Conservation (phyloP, 2,888 invertebrate species). For the Nomada hirtipes region DNA sequence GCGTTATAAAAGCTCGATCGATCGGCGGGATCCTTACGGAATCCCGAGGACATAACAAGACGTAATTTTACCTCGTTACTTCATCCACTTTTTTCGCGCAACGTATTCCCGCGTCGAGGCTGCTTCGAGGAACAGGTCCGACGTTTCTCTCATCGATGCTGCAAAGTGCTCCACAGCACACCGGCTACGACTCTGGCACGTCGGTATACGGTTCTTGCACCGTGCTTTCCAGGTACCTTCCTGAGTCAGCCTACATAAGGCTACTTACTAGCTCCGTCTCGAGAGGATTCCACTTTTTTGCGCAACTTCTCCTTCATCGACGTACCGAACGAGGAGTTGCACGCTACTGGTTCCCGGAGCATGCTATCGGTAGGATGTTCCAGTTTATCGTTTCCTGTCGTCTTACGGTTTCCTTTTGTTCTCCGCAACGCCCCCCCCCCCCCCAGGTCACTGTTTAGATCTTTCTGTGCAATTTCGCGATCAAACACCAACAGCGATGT, state of each 20-base stretch:
- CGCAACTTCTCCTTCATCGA: conserved; percentile 66
- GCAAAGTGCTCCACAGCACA: conserved; percentile 46
- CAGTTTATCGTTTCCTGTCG: conserved; percentile 72
- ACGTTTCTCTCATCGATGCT: conserved; percentile 39
- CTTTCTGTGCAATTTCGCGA: conserved; percentile 19
- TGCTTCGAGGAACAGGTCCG: conserved; percentile 48
- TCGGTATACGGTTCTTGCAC: conserved; percentile 72
- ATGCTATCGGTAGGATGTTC: conserved; percentile 67
- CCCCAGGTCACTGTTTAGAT: conserved; percentile 2
- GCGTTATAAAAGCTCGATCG: conserved; percentile 55
- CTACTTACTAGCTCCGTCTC: conserved; percentile 73
- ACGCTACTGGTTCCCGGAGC: conserved; percentile 58
- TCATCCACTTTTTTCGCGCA: conserved; percentile 53
- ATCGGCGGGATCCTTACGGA: conserved; percentile 50
- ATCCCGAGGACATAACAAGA: conserved; percentile 58
- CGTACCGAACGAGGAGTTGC: conserved; percentile 58
- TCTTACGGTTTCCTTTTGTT: conserved; percentile 58
- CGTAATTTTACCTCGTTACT: conserved; percentile 58
- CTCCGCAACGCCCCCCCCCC: conserved; percentile 2
- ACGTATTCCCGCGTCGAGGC: conserved; percentile 34
- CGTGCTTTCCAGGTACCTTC: conserved; percentile 77
- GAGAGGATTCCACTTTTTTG: conserved; percentile 77
- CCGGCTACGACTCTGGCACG: conserved; percentile 53
- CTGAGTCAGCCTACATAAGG: conserved; percentile 81
- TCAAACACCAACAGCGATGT: neutral